Evolutionary conservation across 2,888 invertebrate species (phyloP).

Genomic region (Eupeodes latifasciatus): DNA sequence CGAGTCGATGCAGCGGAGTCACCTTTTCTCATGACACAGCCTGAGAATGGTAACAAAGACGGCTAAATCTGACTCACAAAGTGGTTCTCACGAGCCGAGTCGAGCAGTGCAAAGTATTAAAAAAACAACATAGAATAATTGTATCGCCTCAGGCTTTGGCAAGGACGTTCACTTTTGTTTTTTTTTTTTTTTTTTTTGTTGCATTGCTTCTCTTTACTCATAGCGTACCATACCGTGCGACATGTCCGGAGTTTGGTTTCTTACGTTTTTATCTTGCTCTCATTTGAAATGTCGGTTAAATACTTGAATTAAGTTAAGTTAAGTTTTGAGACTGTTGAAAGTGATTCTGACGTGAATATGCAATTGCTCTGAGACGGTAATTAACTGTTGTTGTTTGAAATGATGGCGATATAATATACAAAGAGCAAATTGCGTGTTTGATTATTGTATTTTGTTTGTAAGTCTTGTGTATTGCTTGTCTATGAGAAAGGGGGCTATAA

Average conservation of each 20-base stretch:
- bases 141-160: slow-evolving; percentile 60
- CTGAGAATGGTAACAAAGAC: slow-evolving; percentile 59
- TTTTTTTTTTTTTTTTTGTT: slow-evolving; percentile 29
- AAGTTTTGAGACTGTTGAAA: slow-evolving; percentile 35
- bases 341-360: slow-evolving; percentile 60
- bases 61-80: slow-evolving; percentile 36
- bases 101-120: neutral
- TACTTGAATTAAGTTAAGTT: slow-evolving; percentile 39
- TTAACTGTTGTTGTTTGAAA: slow-evolving; percentile 54
- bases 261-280: slow-evolving; percentile 27
- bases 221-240: slow-evolving; percentile 6
- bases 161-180: slow-evolving; percentile 73
- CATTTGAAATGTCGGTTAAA: slow-evolving; percentile 57
- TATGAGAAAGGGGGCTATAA: slow-evolving; percentile 36
- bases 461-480: neutral
- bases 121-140: slow-evolving; percentile 38
- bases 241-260: slow-evolving; percentile 25
- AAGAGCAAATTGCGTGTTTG: slow-evolving; percentile 34
- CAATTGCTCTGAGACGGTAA: slow-evolving; percentile 53
- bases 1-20: neutral
- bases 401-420: neutral
- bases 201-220: neutral
- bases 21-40: slow-evolving; percentile 40
- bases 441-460: slow-evolving; percentile 38
- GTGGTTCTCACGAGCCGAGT: slow-evolving; percentile 54